Percentiles rank a stretch among this genome's conserved stretches.
phyloP scores from a whole-genome alignment of 64 coral and sea anemone genomes.

The Montipora capricornis region DNA sequence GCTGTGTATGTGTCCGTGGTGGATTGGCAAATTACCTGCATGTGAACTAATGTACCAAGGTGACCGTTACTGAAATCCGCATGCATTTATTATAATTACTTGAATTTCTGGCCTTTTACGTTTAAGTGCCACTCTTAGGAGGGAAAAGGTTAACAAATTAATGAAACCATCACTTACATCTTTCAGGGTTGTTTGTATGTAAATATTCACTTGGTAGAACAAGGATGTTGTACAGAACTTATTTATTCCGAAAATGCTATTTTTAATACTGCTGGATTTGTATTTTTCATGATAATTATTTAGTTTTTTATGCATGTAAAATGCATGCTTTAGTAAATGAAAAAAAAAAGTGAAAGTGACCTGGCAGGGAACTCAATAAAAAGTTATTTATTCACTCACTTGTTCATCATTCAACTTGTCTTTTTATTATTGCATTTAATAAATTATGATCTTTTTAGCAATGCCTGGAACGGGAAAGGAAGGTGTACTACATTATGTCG shows the following conservation, averaged over 20 bases:
- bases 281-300: background rate
- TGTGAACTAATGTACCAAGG: too few relatives aligned
- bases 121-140: too few relatives aligned
- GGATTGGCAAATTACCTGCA: too few relatives aligned
- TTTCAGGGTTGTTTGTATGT: background rate
- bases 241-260: slow-evolving; percentile 31
- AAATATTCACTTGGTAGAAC: background rate
- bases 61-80: too few relatives aligned
- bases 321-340: background rate
- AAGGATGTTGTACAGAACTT: background rate
- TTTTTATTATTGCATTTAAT: background rate
- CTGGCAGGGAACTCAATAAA: background rate
- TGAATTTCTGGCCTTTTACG: too few relatives aligned
- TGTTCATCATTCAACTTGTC: background rate
- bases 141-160: too few relatives aligned
- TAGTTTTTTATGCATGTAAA: background rate
- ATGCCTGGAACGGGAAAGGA: background rate
- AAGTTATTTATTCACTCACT: background rate
- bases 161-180: too few relatives aligned
- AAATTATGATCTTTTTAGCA: background rate
- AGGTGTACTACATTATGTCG: too few relatives aligned
- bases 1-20: too few relatives aligned
- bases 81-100: too few relatives aligned
- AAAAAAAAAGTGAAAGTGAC: background rate
- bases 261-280: background rate